Percentiles rank a stretch among this genome's conserved stretches.
phyloP scores from a whole-genome alignment of 2,888 invertebrate genomes.

The Laothoe populi region DNA sequence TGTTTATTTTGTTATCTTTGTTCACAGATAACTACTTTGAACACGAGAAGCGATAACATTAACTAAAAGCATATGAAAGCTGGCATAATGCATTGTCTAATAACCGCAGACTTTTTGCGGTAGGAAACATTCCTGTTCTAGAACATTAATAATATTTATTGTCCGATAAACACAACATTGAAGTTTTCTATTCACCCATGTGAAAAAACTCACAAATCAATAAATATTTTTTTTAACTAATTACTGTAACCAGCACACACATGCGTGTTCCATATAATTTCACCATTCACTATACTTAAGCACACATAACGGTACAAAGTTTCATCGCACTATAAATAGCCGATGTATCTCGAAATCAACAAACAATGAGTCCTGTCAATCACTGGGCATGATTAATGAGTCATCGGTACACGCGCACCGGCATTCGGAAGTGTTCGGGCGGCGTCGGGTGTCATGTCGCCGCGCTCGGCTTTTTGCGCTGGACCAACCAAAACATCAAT shows the following conservation, averaged over 20 bases:
- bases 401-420: slow-evolving; percentile 32
- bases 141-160: too few species aligned
- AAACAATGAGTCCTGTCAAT: slow-evolving; percentile 35
- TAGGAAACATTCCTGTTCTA: too few species aligned
- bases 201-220: background rate
- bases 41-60: too few species aligned
- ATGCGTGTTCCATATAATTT: background rate
- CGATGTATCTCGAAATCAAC: slow-evolving; percentile 31
- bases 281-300: background rate
- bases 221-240: background rate
- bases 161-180: too few species aligned
- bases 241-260: background rate
- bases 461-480: background rate
- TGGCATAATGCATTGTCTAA: too few species aligned
- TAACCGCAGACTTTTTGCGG: too few species aligned
- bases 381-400: slow-evolving; percentile 52
- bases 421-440: background rate
- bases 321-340: slow-evolving; percentile 25
- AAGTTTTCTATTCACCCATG: background rate
- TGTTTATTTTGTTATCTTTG: too few species aligned
- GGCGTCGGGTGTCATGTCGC: background rate
- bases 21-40: too few species aligned
- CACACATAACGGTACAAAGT: slow-evolving; percentile 22
- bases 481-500: background rate
- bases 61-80: too few species aligned